phyloP scores from a whole-genome alignment of 2,113 vertebrate genomes.

The Saguinus imperator region DNA sequence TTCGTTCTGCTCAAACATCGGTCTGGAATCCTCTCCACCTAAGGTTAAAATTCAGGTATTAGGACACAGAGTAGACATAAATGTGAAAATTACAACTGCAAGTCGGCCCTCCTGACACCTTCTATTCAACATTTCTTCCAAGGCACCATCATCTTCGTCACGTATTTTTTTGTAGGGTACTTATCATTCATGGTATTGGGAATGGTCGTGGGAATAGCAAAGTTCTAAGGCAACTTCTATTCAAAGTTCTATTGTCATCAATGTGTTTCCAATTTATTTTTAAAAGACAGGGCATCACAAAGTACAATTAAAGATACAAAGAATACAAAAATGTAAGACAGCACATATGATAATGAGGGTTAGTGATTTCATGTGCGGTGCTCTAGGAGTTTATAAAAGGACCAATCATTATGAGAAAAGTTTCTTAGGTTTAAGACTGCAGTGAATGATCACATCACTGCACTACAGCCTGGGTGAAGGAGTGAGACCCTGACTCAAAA shows the following conservation, averaged over 20 bases:
- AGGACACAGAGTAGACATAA: not conserved
- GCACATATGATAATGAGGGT: not conserved
- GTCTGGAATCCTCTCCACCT: not conserved
- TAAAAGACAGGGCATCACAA: constrained; percentile 10
- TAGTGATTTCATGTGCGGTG: not conserved
- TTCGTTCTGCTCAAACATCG: not conserved
- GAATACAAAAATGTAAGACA: not conserved
- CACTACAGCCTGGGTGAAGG: too few relatives aligned
- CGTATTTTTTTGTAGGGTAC: not conserved
- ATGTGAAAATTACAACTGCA: not conserved
- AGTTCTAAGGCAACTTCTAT: not conserved
- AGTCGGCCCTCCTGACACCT: not conserved
- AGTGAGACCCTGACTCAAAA: too few relatives aligned
- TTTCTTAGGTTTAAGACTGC: not conserved
- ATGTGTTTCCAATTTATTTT: constrained; percentile 20
- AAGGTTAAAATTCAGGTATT: not conserved
- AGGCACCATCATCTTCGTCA: not conserved
- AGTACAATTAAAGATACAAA: constrained; percentile 28
- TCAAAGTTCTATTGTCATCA: constrained; percentile 16
- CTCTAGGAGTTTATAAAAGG: not conserved
- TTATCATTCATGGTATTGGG: not conserved
- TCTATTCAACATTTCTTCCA: not conserved
- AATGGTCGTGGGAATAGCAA: not conserved
- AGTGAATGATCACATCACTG: too few relatives aligned
- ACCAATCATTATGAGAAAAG: not conserved